Evolutionary conservation across 2,888 invertebrate species (phyloP).

Genomic region (Amorpha juglandis): DNA sequence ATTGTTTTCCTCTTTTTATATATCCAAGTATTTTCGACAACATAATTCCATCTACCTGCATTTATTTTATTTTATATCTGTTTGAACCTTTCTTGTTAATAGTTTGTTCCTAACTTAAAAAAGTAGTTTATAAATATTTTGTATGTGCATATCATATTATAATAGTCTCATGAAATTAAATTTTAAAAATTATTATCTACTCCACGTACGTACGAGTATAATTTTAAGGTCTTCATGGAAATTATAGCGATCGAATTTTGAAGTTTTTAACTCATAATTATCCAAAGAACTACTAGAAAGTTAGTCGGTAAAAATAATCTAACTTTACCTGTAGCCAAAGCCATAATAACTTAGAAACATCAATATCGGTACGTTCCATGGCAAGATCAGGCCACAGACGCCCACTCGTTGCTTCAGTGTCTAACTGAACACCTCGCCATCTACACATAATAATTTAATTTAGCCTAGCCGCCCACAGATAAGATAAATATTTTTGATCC

Average conservation of each 20-base stretch:
- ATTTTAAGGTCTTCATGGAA: too few species aligned
- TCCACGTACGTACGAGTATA: too few species aligned
- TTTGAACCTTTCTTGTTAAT: too few species aligned
- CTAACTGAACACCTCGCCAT: constrained; percentile 73
- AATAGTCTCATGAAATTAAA: not conserved
- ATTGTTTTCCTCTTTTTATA: constrained; percentile 90
- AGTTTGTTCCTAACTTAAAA: too few species aligned
- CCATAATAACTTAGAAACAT: constrained; percentile 90
- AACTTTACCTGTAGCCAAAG: constrained; percentile 83
- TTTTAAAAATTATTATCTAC: too few species aligned
- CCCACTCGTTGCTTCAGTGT: constrained; percentile 83
- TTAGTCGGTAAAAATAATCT: constrained; percentile 1
- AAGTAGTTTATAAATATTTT: too few species aligned
- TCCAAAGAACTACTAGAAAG: too few species aligned
- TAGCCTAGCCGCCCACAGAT: too few species aligned
- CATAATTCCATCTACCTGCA: constrained; percentile 88
- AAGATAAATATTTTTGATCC: too few species aligned
- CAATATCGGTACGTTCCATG: constrained; percentile 94
- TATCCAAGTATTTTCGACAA: constrained; percentile 89
- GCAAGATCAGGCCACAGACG: constrained; percentile 94
- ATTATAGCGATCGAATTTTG: constrained; percentile 76
- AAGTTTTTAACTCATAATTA: too few species aligned
- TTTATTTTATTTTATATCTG: not conserved
- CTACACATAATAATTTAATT: constrained; percentile 22
- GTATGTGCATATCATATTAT: not conserved